phyloP scores from a whole-genome alignment of 2,797 vertebrate species.

The Propithecus deckenii region DNA sequence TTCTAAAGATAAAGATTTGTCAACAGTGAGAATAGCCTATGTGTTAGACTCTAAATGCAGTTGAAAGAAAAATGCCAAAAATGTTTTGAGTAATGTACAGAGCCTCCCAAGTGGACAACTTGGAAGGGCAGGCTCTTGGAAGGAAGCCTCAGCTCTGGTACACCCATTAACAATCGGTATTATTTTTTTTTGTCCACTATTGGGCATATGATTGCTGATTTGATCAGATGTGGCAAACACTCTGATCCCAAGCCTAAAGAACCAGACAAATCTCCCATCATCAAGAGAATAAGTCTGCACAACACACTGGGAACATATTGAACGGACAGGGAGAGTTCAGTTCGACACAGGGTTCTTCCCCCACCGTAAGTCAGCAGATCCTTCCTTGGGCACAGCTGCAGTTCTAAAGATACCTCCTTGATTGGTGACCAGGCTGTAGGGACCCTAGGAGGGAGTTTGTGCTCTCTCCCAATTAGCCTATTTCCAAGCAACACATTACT shows the following conservation, averaged over 20 bases:
- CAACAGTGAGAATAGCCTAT: neutral
- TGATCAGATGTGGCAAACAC: neutral
- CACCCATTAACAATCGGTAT: neutral
- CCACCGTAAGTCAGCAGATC: neutral
- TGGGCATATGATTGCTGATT: neutral
- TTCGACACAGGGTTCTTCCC: neutral
- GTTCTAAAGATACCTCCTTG: neutral
- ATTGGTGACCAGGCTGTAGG: neutral
- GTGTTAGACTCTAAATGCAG: neutral
- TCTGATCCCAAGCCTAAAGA: neutral
- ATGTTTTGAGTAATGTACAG: neutral
- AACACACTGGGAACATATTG: neutral
- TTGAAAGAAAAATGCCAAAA: slow-evolving; percentile 37
- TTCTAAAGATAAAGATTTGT: slow-evolving; percentile 31
- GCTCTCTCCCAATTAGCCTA: neutral
- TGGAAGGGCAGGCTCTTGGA: neutral
- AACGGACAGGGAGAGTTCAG: neutral
- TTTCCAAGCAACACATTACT: neutral
- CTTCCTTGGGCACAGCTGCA: neutral
- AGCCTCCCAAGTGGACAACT: neutral
- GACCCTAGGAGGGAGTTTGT: neutral
- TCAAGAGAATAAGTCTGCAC: neutral
- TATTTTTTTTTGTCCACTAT: neutral
- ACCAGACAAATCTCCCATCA: neutral
- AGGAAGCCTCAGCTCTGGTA: neutral